These are phyloP conservation scores for Diacarnus erythraeanus DNA, from an alignment of 37 sponge, comb jelly and placozoan species.

Conservation along the genomic window DNA sequence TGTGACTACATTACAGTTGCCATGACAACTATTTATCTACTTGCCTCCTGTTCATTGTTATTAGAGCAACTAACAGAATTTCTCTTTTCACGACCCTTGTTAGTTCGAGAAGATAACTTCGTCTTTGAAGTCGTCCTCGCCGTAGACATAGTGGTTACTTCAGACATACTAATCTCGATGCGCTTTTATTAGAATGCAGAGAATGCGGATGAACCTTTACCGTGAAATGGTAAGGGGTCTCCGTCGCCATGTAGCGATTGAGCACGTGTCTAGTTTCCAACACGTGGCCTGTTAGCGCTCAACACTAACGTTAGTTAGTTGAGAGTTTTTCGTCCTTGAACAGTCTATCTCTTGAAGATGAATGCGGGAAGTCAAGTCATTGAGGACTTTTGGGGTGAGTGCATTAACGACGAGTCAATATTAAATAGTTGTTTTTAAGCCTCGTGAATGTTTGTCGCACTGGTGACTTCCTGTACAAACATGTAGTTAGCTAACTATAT, in stretches of 20 bases:
- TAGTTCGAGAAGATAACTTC: neutral
- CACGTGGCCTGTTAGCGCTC: no score
- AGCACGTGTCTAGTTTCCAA: no score
- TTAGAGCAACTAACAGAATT: no score
- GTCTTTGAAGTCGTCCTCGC: neutral
- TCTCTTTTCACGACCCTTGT: neutral
- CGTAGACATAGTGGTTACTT: neutral
- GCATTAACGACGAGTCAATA: neutral
- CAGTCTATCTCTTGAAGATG: no score
- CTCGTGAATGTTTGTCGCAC: neutral
- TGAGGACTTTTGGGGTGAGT: constrained; percentile 47
- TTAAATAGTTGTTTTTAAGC: neutral
- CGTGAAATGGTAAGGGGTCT: no score
- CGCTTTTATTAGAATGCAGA: no score
- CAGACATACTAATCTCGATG: no score
- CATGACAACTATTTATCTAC: constrained; percentile 14
- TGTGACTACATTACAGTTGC: neutral
- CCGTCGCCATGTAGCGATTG: no score
- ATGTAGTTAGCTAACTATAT: neutral
- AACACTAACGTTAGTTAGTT: no score
- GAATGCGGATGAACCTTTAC: no score
- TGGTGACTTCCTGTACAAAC: neutral
- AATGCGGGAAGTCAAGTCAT: neutral
- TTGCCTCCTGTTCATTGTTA: constrained; percentile 6
- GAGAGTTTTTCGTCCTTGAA: no score